phyloP scores from a whole-genome alignment of 1,140 invertebrate genomes.

The Calliphora vicina region DNA sequence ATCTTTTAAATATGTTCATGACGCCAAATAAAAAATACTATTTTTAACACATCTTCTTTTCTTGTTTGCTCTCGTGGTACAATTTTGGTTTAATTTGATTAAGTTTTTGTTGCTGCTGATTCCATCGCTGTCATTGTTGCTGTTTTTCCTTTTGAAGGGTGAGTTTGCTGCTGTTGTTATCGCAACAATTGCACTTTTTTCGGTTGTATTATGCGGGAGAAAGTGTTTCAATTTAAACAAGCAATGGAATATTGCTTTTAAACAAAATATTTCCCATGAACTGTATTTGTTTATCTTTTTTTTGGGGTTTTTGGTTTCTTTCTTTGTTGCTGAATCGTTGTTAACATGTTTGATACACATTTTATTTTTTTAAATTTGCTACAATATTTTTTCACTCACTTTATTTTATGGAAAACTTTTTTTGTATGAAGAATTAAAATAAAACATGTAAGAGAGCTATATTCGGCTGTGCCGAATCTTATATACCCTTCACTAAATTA shows the following conservation, averaged over 20 bases:
- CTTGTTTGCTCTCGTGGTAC: neutral
- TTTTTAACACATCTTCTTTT: neutral
- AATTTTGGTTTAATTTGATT: neutral
- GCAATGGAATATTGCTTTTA: neutral
- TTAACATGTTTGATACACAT: neutral
- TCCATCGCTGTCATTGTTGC: neutral
- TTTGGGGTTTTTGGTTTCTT: neutral
- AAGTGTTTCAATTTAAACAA: conserved; percentile 8
- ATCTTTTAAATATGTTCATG: neutral
- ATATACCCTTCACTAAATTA: no score
- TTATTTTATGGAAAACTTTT: no score
- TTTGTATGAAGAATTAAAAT: no score
- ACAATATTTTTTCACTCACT: no score
- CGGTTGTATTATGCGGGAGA: neutral
- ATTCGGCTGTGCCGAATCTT: no score
- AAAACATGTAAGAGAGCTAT: no score
- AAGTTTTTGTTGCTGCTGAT: neutral
- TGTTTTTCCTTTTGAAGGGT: neutral
- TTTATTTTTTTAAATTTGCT: neutral
- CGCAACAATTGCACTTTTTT: neutral
- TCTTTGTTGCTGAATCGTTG: neutral
- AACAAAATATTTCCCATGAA: neutral
- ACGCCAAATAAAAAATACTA: neutral
- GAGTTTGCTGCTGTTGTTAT: neutral
- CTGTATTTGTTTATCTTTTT: neutral